phyloP scores from a whole-genome alignment of 2,113 vertebrate genomes.

The Chloropsis cyanopogon region DNA sequence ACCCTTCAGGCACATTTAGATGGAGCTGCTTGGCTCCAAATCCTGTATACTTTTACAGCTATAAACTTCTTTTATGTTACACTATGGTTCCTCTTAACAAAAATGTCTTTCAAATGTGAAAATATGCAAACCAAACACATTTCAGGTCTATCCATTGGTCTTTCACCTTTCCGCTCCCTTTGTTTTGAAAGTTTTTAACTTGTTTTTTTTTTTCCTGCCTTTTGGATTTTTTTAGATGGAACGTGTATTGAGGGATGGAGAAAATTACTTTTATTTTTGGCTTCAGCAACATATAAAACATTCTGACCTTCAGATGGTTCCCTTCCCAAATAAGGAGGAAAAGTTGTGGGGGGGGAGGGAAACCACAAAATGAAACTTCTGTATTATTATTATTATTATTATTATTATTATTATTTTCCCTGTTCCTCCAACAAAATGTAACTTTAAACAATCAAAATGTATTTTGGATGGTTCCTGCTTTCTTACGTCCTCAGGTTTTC shows the following conservation, averaged over 20 bases:
- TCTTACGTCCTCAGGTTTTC: not conserved
- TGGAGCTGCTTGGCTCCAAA: conserved; percentile 21
- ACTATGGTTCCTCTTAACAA: not conserved
- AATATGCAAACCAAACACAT: conserved; percentile 11
- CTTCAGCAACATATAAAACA: not conserved
- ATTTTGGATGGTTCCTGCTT: not conserved
- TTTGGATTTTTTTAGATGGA: not conserved
- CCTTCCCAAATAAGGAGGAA: conserved; percentile 20
- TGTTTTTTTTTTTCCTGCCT: conserved; percentile 10
- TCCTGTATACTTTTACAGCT: conserved; percentile 22
- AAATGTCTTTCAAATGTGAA: conserved; percentile 36
- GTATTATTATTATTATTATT: not conserved
- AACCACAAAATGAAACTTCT: not conserved
- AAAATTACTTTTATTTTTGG: conserved; percentile 33
- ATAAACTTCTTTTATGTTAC: conserved; percentile 41
- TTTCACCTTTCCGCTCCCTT: conserved; percentile 17
- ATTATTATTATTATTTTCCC: not conserved
- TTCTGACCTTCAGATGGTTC: conserved; percentile 19
- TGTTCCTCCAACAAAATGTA: not conserved
- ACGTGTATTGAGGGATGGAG: not conserved
- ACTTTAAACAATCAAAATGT: not conserved
- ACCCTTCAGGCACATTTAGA: conserved; percentile 39
- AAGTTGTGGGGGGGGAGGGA: not conserved
- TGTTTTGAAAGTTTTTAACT: conserved; percentile 8
- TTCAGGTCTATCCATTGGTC: not conserved